Evolutionary conservation across 2,113 vertebrate genomes (phyloP), one percentile per base, ranked within the genome.

Genomic region (Halcyon senegalensis): DNA sequence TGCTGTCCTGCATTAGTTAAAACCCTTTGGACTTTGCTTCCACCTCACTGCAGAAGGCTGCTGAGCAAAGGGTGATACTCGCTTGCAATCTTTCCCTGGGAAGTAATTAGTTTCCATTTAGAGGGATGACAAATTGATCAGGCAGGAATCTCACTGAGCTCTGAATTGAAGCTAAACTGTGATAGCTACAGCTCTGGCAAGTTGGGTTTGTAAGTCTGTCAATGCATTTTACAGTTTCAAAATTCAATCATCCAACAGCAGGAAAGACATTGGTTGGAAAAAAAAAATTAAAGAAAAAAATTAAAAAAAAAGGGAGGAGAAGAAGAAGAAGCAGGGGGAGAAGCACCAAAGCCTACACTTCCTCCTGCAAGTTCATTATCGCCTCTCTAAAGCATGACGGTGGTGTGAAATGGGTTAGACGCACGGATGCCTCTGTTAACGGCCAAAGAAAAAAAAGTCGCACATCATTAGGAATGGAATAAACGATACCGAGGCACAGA

Each of bases 401-500:
- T 90, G 96, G 98, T 98, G 98, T 98, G 98, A 98, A 99, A 98
- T 98, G 98, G 98, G 98, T 98, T 98, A 95, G 98, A 98, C 92
- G 98, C 98, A 98, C 97, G 97, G 97, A 98, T 98, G 98, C 98
- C 97, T 98, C 98, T 91, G 98, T 97, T 98, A 98, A 98, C 98
- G 98, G 97, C 98, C 98, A 98, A 97, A 97, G 97, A 97, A 97
- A 96, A 95, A 97, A 97, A 96, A 98, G 98, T 98, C 97, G 97
- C 98, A 98, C 97, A 97, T 99, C 97, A 98, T 99, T 99, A 98
- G 98, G 98, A 98, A 98, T 98, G 98, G 98, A 99, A 99, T 99
- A 99, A 99, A 99, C 98, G 98, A 99, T 97, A 98, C 98, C 75
- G 98, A 99, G 98, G 98, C 98, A 98, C 98, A 97, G 98, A 99